A percentile compares a stretch with the other conserved stretches of the same genome.
Conservation (phyloP, 2,888 invertebrate genomes). For the Dolomedes plantarius region DNA sequence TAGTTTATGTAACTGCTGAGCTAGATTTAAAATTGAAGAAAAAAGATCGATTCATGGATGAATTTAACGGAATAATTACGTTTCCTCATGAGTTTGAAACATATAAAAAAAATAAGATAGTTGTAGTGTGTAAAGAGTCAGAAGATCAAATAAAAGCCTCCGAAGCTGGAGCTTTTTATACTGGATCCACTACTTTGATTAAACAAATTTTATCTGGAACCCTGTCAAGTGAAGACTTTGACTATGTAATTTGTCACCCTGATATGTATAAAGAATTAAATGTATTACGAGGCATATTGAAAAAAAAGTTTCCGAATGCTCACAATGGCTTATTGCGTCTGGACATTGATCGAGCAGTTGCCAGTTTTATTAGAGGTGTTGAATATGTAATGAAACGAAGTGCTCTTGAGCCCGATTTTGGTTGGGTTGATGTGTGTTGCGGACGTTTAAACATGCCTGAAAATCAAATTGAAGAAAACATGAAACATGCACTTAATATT, state of each 20-base stretch:
- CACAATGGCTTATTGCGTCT: slow-evolving; percentile 81
- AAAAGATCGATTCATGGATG: slow-evolving; percentile 83
- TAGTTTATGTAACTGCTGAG: slow-evolving; percentile 84
- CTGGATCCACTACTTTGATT: slow-evolving; percentile 85
- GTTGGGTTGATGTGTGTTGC: slow-evolving; percentile 69
- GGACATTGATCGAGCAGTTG: slow-evolving; percentile 82
- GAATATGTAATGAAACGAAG: slow-evolving; percentile 82
- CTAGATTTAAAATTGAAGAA: slow-evolving; percentile 87
- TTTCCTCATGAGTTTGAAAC: slow-evolving; percentile 85
- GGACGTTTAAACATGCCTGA: slow-evolving; percentile 82
- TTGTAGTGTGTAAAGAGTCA: slow-evolving; percentile 83
- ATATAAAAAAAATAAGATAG: slow-evolving; percentile 82
- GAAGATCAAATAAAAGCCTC: slow-evolving; percentile 81
- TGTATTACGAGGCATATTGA: slow-evolving; percentile 86
- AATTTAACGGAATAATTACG: slow-evolving; percentile 82
- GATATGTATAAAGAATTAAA: slow-evolving; percentile 87
- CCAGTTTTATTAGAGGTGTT: slow-evolving; percentile 83
- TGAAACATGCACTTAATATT: slow-evolving; percentile 82
- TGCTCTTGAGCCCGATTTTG: slow-evolving; percentile 84
- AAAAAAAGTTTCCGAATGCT: slow-evolving; percentile 84
- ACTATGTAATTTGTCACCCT: slow-evolving; percentile 86
- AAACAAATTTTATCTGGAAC: slow-evolving; percentile 81
- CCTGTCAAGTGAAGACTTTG: slow-evolving; percentile 81
- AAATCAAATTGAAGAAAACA: slow-evolving; percentile 84
- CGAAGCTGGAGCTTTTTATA: slow-evolving; percentile 84